Percentiles rank a stretch among this genome's conserved stretches.
Evolutionary conservation across 2,888 invertebrate genomes (phyloP).

Genomic region (Electrophaes corylata): DNA sequence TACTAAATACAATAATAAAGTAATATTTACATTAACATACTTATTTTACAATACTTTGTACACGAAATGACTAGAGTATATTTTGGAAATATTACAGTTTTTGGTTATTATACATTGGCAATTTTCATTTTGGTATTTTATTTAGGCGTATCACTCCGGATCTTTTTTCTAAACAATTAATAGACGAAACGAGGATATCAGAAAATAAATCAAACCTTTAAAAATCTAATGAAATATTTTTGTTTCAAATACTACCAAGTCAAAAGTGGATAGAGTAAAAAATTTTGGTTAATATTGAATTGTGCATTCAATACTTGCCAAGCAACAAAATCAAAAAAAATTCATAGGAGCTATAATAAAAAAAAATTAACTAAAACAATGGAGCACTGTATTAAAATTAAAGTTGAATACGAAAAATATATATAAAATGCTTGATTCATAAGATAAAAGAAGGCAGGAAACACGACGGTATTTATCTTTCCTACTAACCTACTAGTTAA

Average conservation of each 20-base stretch:
- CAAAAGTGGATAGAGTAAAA: too few relatives aligned
- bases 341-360: not conserved
- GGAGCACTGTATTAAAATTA: too few relatives aligned
- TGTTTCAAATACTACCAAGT: too few relatives aligned
- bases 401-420: not conserved
- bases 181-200: too few relatives aligned
- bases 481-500: too few relatives aligned
- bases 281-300: not conserved
- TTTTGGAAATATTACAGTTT: conserved; percentile 40
- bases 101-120: conserved; percentile 10
- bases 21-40: conserved; percentile 54
- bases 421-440: not conserved
- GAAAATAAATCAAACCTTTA: too few relatives aligned
- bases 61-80: conserved; percentile 76
- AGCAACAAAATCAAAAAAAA: not conserved
- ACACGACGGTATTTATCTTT: too few relatives aligned
- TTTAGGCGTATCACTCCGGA: too few relatives aligned
- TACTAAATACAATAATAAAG: conserved; percentile 46
- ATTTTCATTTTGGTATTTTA: not conserved
- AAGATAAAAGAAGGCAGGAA: not conserved
- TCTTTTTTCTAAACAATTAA: too few relatives aligned
- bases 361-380: not conserved
- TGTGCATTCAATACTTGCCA: not conserved
- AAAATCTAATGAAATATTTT: too few relatives aligned
- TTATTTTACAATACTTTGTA: conserved; percentile 70